Base-by-base conservation (phyloP, 2,797 vertebrate species). In the Chiroxiphia lanceolata region DNA sequence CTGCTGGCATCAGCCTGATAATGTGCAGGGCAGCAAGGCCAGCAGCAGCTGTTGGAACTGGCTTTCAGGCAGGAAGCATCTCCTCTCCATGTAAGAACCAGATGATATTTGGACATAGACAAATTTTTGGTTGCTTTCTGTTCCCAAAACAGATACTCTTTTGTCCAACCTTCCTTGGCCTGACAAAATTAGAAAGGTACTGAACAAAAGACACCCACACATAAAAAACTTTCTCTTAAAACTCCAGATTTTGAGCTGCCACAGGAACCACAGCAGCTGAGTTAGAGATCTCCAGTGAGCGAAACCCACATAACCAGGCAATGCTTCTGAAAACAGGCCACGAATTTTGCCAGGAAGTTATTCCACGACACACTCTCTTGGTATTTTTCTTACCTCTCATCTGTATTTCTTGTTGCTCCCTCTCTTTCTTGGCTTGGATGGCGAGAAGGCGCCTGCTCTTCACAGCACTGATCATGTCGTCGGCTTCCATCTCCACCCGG, bases 401-500 rank as follows among this genome's bases (percentile, higher is more conserved):
- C 94, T 98, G 98, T 81, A 98, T 97, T 93, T 99, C 99, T 93
- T 99, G 97, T 96, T 99, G 99, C 80, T 99, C 99, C 40, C 99
- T 99, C 40, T 99, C 99, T 92, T 99, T 99, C 97, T 99, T 99
- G 65, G 99, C 99, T 96, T 99, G 99, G 83, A 99, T 98, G 81
- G 98, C 96, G 97, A 99, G 98, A 86, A 99, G 98, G 45, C 99
- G 98, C 76, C 99, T 98, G 97, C 99, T 99, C 97, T 99, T 99
- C 94, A 99, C 99, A 7, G 98, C 98, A 89, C 99, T 99, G 95
- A 99, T 98, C 99, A 99, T 99, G 96, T 99, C 99, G 67, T 99
- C 99, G 0, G 98, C 94, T 94, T 99, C 98, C 1, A 91, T 64
- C 29, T 98, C 98, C 5, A 84, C 87, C 2, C 87, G 94, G 5